Evolutionary conservation across 2,888 invertebrate species (phyloP).

Genomic region (Hemicrepidius hirtus): DNA sequence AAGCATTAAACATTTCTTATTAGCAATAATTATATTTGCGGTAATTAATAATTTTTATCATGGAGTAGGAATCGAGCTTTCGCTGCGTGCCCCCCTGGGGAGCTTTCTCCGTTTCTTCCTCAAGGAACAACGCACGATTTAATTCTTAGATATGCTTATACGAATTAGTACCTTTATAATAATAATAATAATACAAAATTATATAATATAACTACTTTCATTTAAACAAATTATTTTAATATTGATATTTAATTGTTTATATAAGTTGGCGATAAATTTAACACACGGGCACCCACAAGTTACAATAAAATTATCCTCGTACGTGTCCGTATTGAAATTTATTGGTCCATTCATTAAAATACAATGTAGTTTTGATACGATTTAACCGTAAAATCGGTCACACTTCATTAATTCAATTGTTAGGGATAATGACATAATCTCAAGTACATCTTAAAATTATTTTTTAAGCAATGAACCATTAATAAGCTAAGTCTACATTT

Average conservation of each 20-base stretch:
- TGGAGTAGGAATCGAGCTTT: background rate
- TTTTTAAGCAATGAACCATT: slow-evolving; percentile 5
- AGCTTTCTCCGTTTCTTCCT: slow-evolving; percentile 3
- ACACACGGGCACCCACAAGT: background rate
- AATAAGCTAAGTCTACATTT: background rate
- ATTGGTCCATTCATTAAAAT: slow-evolving; percentile 8
- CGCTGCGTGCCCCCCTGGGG: slow-evolving; percentile 5
- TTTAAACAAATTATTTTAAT: slow-evolving; percentile 7
- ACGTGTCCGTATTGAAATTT: slow-evolving; percentile 12
- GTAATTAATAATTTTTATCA: background rate
- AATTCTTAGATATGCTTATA: slow-evolving; percentile 1
- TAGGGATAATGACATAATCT: slow-evolving; percentile 17
- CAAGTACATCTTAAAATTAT: background rate
- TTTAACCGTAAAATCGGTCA: slow-evolving; percentile 26
- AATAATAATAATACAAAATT: background rate
- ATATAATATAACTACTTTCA: background rate
- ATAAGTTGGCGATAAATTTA: slow-evolving; percentile 2
- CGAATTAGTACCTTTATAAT: background rate
- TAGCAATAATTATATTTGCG: background rate
- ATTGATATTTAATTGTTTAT: background rate
- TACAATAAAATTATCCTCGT: slow-evolving; percentile 7
- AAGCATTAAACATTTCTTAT: background rate
- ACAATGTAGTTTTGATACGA: slow-evolving; percentile 1
- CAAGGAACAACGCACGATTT: background rate
- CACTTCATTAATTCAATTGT: slow-evolving; percentile 15